These are phyloP conservation scores for Aythya baeri DNA, from an alignment of 2,113 vertebrate species.

Conservation along the genomic window DNA sequence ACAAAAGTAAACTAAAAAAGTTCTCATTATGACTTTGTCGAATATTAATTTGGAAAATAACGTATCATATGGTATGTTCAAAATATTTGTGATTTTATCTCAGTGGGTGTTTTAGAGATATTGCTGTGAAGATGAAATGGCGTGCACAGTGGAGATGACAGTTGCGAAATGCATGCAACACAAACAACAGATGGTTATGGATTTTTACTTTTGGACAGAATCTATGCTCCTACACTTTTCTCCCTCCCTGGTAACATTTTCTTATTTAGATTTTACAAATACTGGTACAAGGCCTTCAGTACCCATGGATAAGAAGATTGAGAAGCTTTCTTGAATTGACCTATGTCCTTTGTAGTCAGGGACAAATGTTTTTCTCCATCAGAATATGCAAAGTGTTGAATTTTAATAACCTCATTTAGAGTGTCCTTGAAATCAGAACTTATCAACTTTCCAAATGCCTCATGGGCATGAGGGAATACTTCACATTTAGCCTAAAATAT, in stretches of 20 bases:
- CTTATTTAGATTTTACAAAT: neutral
- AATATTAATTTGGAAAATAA: conserved; percentile 34
- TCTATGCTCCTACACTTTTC: conserved; percentile 7
- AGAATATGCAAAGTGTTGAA: conserved; percentile 66
- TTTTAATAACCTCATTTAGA: conserved; percentile 73
- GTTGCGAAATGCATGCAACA: conserved; percentile 57
- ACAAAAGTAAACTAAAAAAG: neutral
- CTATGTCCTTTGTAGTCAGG: conserved; percentile 40
- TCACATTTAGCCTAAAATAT: conserved; percentile 55
- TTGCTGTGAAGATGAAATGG: conserved; percentile 55
- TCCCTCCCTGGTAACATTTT: neutral
- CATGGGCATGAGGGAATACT: conserved; percentile 46
- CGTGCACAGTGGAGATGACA: conserved; percentile 27
- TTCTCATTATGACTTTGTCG: conserved; percentile 9
- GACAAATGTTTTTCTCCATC: conserved; percentile 4
- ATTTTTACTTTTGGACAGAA: conserved; percentile 48
- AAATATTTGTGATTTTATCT: conserved; percentile 61
- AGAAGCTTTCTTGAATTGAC: conserved; percentile 23
- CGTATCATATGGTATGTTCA: conserved; percentile 8
- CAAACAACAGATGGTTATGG: conserved; percentile 59
- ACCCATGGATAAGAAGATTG: neutral
- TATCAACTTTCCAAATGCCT: conserved; percentile 48
- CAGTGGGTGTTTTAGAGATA: conserved; percentile 8
- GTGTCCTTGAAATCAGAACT: conserved; percentile 59
- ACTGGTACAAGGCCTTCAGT: neutral